Conservation (phyloP, 2,888 invertebrate genomes). For the Macaria liturata region DNA sequence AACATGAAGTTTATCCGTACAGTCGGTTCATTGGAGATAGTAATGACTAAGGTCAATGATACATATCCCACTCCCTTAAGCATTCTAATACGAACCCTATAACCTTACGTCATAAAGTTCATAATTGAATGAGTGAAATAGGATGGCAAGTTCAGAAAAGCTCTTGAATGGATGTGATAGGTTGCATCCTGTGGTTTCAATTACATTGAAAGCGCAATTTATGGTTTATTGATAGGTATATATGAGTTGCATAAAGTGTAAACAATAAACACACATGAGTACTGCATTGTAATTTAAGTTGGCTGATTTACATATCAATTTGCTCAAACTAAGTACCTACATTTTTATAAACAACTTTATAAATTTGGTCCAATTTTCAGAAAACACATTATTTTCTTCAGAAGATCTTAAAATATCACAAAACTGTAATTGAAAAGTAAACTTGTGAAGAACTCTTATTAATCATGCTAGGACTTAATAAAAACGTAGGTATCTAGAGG, state of each 20-base stretch:
- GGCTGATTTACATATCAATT: not conserved
- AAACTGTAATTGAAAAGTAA: too few relatives aligned
- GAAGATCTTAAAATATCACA: too few relatives aligned
- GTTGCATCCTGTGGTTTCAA: constrained; percentile 77
- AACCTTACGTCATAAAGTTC: constrained; percentile 31
- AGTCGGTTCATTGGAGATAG: constrained; percentile 49
- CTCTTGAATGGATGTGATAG: constrained; percentile 69
- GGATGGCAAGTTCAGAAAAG: constrained; percentile 58
- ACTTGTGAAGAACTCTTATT: too few relatives aligned
- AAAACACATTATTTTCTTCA: too few relatives aligned
- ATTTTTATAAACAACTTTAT: too few relatives aligned
- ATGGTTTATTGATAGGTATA: constrained; percentile 35
- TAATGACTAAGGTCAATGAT: constrained; percentile 60
- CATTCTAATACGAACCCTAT: constrained; percentile 41
- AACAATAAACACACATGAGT: constrained; percentile 9
- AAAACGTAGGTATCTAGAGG: too few relatives aligned
- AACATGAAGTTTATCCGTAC: constrained; percentile 34
- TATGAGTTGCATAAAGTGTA: constrained; percentile 10
- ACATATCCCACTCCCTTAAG: constrained; percentile 38
- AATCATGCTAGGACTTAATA: too few relatives aligned
- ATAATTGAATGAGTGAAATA: constrained; percentile 32
- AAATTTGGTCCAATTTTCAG: too few relatives aligned
- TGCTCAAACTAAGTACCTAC: too few relatives aligned
- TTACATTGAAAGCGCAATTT: constrained; percentile 67
- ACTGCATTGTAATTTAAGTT: not conserved